These are phyloP conservation scores for Ametastegia equiseti DNA, from an alignment of 2,888 invertebrate genomes.

Conservation along the genomic window DNA sequence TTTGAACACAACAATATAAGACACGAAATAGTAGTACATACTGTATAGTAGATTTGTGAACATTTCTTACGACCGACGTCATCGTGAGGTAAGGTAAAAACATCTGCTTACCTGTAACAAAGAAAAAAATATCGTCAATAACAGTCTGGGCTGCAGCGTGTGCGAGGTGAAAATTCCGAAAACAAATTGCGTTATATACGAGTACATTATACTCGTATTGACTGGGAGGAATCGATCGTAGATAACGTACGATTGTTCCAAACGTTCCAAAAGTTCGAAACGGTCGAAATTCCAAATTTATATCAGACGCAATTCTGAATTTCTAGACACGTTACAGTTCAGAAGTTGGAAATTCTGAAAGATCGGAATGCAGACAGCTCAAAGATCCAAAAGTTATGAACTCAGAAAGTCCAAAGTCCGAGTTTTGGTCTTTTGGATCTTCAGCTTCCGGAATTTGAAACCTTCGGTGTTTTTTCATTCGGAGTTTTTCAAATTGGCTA, in stretches of 20 bases:
- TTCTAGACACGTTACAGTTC: too few relatives aligned
- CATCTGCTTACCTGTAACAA: conserved; percentile 47
- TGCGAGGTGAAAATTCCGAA: conserved; percentile 3
- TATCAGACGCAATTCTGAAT: too few relatives aligned
- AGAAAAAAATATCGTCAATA: conserved; percentile 18
- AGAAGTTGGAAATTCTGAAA: too few relatives aligned
- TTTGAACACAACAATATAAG: background rate
- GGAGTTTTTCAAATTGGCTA: too few relatives aligned
- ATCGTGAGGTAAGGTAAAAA: background rate
- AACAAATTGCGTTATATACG: background rate
- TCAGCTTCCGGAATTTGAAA: too few relatives aligned
- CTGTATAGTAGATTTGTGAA: background rate
- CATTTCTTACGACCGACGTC: conserved; percentile 28
- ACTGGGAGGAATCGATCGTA: background rate
- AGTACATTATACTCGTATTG: background rate
- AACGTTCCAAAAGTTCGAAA: too few relatives aligned
- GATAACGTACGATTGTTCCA: background rate
- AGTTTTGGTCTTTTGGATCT: too few relatives aligned
- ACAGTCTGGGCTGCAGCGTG: conserved; percentile 23
- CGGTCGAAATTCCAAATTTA: too few relatives aligned
- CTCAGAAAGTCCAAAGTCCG: too few relatives aligned
- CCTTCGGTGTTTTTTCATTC: too few relatives aligned
- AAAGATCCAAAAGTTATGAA: too few relatives aligned
- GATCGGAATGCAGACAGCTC: too few relatives aligned
- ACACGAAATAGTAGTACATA: background rate